A percentile compares a stretch with the other conserved stretches of the same genome.
phyloP scores from a whole-genome alignment of 2,113 vertebrate genomes.

The Hassar affinis region DNA sequence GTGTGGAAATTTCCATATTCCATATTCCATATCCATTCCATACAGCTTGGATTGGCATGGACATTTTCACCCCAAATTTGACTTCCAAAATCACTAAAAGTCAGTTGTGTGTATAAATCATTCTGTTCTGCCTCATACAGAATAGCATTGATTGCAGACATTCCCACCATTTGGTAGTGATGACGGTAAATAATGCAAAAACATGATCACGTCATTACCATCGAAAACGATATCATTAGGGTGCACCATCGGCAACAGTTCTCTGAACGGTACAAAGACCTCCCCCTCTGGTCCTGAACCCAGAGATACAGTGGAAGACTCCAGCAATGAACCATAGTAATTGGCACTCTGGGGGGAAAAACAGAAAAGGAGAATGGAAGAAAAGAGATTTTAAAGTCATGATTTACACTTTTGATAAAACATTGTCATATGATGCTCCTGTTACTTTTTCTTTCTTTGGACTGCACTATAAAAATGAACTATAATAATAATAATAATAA shows the following conservation, averaged over 20 bases:
- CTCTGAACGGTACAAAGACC: constrained; percentile 81
- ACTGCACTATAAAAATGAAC: neutral
- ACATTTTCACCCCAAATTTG: neutral
- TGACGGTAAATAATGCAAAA: neutral
- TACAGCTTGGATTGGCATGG: neutral
- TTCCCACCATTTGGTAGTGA: neutral
- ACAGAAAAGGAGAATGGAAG: constrained; percentile 20
- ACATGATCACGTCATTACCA: constrained; percentile 68
- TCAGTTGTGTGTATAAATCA: too few relatives aligned
- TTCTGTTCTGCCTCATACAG: neutral
- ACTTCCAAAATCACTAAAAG: neutral
- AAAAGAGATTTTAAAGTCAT: too few relatives aligned
- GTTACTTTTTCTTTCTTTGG: neutral
- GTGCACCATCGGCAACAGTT: constrained; percentile 90
- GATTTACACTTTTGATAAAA: neutral
- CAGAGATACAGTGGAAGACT: constrained; percentile 86
- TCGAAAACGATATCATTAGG: constrained; percentile 91
- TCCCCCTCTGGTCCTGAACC: constrained; percentile 80
- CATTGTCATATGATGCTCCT: neutral
- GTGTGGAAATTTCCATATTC: neutral
- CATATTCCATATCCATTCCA: too few relatives aligned
- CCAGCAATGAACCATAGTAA: constrained; percentile 90
- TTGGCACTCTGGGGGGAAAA: constrained; percentile 79
- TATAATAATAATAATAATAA: too few relatives aligned
- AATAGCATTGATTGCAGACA: neutral